Evolutionary conservation across 2,888 invertebrate species (phyloP).

Genomic region (Xiphydria camelus): DNA sequence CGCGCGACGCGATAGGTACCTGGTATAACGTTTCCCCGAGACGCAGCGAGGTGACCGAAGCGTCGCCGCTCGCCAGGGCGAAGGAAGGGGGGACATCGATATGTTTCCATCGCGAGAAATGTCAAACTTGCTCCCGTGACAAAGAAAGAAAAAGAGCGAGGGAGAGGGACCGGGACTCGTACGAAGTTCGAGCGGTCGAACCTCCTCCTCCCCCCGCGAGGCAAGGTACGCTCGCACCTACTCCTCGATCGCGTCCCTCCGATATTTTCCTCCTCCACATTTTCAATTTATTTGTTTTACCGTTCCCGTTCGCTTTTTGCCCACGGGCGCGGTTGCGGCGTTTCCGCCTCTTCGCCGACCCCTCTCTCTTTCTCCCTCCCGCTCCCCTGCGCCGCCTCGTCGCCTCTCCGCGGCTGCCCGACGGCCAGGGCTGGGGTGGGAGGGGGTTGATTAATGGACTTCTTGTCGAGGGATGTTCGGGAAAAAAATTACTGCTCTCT

Average conservation of each 20-base stretch:
- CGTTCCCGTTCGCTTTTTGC: neutral
- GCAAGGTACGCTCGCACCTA: neutral
- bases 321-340: neutral
- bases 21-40: no score
- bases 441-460: slow-evolving; percentile 45
- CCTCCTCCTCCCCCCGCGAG: neutral
- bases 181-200: slow-evolving; percentile 5
- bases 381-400: slow-evolving; percentile 12
- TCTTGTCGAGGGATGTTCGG: slow-evolving; percentile 29
- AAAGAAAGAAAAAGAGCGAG: no score
- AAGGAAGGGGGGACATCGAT: slow-evolving; percentile 40
- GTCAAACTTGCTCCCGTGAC: slow-evolving; percentile 42
- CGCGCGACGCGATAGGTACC: no score
- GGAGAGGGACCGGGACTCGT: no score
- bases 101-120: slow-evolving; percentile 40
- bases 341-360: slow-evolving; percentile 1
- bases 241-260: slow-evolving; percentile 4
- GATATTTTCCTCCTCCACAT: slow-evolving; percentile 5
- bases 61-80: no score
- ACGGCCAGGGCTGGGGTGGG: no score
- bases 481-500: slow-evolving; percentile 27
- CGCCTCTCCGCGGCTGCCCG: no score
- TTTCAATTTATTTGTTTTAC: slow-evolving; percentile 14
- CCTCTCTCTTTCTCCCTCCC: slow-evolving; percentile 4
- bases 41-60: no score